These are phyloP conservation scores for Hypomecis punctinalis DNA, from an alignment of 2,888 invertebrate genomes.

Conservation along the genomic window DNA sequence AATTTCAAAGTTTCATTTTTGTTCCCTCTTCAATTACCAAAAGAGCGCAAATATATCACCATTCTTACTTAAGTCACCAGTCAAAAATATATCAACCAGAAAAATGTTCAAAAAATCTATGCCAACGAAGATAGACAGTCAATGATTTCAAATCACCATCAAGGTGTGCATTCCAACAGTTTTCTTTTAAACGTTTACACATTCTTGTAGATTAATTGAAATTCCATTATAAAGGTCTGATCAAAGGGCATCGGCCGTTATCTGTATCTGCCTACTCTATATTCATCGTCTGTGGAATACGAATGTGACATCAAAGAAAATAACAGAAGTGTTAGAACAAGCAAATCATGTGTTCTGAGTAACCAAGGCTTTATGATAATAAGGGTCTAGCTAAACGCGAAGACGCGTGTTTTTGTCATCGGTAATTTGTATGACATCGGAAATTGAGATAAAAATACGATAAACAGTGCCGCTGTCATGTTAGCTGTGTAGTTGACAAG, in stretches of 20 bases:
- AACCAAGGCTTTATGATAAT: conserved; percentile 1
- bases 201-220: conserved; percentile 18
- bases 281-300: conserved; percentile 22
- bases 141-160: conserved; percentile 6
- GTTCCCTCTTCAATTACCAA: too few species aligned
- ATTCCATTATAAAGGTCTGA: conserved; percentile 16
- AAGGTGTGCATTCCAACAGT: conserved; percentile 10
- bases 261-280: conserved; percentile 13
- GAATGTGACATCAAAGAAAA: conserved; percentile 24
- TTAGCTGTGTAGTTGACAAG: too few species aligned
- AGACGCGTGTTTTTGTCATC: too few species aligned
- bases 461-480: too few species aligned
- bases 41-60: too few species aligned
- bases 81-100: not conserved
- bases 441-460: too few species aligned
- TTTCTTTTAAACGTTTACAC: conserved; percentile 8
- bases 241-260: conserved; percentile 25
- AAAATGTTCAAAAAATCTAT: not conserved
- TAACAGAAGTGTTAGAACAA: conserved; percentile 15
- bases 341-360: conserved; percentile 11
- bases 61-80: too few species aligned
- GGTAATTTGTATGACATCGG: too few species aligned
- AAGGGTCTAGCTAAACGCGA: not conserved
- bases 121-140: not conserved
- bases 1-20: too few species aligned